Conservation (phyloP, 1,140 invertebrate genomes). For the Diploscapter pachys region DNA sequence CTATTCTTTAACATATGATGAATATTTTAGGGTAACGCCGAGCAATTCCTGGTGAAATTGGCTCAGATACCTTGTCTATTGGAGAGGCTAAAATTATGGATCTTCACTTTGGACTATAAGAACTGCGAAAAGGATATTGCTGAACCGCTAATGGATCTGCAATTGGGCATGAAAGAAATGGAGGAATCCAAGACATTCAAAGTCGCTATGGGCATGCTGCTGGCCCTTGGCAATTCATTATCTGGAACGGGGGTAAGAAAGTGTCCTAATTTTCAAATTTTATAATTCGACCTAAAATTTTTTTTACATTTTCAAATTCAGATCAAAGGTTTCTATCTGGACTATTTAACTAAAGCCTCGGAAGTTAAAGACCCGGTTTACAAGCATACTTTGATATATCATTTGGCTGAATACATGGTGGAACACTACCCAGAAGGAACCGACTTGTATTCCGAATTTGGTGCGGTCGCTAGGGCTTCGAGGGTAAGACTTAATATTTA, state of each 20-base stretch:
- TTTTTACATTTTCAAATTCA: slow-evolving; percentile 51
- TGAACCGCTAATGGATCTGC: slow-evolving; percentile 95
- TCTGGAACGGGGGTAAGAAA: slow-evolving; percentile 78
- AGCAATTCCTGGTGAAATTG: slow-evolving; percentile 92
- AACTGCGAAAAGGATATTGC: slow-evolving; percentile 92
- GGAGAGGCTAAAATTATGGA: slow-evolving; percentile 90
- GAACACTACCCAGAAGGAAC: slow-evolving; percentile 86
- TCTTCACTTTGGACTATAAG: slow-evolving; percentile 97
- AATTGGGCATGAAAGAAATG: slow-evolving; percentile 86
- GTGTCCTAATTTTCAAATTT: neutral
- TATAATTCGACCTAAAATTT: neutral
- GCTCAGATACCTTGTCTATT: slow-evolving; percentile 91
- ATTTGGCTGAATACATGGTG: slow-evolving; percentile 93
- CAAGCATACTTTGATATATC: slow-evolving; percentile 93
- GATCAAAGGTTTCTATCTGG: slow-evolving; percentile 94
- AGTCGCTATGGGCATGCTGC: slow-evolving; percentile 82
- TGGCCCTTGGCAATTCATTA: slow-evolving; percentile 93
- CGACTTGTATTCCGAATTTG: slow-evolving; percentile 95
- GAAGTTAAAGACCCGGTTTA: slow-evolving; percentile 88
- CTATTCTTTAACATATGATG: too few relatives aligned
- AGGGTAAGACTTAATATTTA: slow-evolving; percentile 56
- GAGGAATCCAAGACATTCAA: slow-evolving; percentile 88
- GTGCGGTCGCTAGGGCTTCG: slow-evolving; percentile 84
- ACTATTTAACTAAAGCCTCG: slow-evolving; percentile 93
- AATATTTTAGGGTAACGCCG: slow-evolving; percentile 66